Evolutionary conservation across 2,113 vertebrate genomes (phyloP).

Genomic region (Petaurus breviceps): DNA sequence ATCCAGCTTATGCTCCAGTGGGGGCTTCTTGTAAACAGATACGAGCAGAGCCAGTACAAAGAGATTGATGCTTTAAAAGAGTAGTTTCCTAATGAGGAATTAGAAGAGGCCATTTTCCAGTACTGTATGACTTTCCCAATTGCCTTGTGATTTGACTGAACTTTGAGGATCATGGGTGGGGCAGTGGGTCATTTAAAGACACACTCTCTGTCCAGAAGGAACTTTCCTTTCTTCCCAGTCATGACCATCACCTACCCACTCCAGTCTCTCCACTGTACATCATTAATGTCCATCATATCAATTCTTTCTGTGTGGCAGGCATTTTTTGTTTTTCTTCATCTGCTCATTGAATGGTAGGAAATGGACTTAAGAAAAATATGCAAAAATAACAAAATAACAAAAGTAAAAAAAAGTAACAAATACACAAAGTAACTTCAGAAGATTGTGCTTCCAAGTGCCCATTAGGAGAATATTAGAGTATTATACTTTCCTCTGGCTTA

Average conservation of each 20-base stretch:
- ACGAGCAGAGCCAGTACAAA: neutral
- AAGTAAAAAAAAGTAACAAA: neutral
- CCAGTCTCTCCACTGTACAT: neutral
- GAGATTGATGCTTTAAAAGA: neutral
- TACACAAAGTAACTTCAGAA: neutral
- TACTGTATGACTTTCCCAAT: neutral
- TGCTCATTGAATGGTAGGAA: neutral
- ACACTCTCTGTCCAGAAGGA: neutral
- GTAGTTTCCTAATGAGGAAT: neutral
- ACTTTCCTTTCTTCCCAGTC: neutral
- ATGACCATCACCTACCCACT: neutral
- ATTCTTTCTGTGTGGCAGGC: neutral
- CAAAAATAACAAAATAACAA: too few species aligned
- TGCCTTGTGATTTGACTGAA: neutral
- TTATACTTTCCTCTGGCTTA: neutral
- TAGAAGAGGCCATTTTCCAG: neutral
- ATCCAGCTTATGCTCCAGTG: neutral
- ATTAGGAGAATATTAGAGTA: neutral
- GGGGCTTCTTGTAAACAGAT: neutral
- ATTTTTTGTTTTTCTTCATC: neutral
- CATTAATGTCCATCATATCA: neutral
- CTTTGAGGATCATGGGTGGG: neutral
- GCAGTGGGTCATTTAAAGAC: neutral
- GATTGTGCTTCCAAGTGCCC: neutral
- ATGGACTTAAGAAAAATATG: neutral